Base-by-base conservation (phyloP, 1,140 invertebrate genomes). In the Hycleus cichorii region DNA sequence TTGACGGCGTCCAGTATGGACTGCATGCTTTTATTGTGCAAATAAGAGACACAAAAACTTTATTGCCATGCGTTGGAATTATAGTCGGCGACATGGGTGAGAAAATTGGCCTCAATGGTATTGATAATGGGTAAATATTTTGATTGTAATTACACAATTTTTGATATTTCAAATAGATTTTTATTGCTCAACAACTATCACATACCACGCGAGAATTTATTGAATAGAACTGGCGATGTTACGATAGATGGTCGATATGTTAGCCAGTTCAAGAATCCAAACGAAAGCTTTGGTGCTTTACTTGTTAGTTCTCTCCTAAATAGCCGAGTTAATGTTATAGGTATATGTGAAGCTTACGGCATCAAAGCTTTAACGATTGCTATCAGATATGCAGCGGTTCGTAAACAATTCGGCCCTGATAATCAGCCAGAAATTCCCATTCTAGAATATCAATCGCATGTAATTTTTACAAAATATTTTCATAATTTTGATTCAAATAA, bases 181-280 rank as follows among this genome's bases (percentile, higher is more conserved):
- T 76, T 95, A 44, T 82, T 91, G 69, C 95, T 97, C 70, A 81
- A 92, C 60, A 84, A 95, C 64, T 93, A 93, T 74, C 75, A 83
- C 61, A 88, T 97, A 70, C 89, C 92, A n/a, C 81, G 87, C 39
- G 84, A 85, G 69, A 85, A 85, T 76, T 76, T 97, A 7, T 77
- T 98, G n/a, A 95, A 97, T 74, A 83, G 86, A 69, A 93, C 86
- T 5, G 90, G 91, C 3, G 90, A 96, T 76, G 90, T 98, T 3
- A 90, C 87, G 1, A 77, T 83, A 10, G 85, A 90, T 39, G 95
- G 95, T 1, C 77, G 83, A 63, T 98, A 97, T 74, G 80, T 90
- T 24, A 85, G 87, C 51, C 82, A 83, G 8, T 83, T 89, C 61
- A 86, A 88, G 44, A 87, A 93, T 65, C 84, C 87, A 4, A 86